Percentiles rank a stretch among this genome's conserved stretches.
These are phyloP conservation scores for Lypha dubia DNA, from an alignment of 2,888 invertebrate species.

Conservation along the genomic window DNA sequence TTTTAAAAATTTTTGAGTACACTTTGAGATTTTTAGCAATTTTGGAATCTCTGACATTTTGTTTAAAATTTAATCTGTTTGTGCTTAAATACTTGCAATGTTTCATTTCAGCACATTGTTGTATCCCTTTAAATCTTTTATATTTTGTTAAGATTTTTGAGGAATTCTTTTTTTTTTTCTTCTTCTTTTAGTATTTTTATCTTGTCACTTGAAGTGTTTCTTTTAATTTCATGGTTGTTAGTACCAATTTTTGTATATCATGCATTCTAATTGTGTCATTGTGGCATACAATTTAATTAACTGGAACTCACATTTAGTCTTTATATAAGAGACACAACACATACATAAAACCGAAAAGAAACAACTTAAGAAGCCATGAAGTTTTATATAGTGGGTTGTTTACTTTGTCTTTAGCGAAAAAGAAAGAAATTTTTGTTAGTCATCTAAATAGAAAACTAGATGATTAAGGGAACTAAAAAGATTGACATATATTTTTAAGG, in stretches of 20 bases:
- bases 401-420: conserved; percentile 20
- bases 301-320: conserved; percentile 65
- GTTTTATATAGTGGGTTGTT: conserved; percentile 20
- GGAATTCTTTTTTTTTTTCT: conserved; percentile 1
- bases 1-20: too few species aligned
- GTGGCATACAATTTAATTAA: conserved; percentile 74
- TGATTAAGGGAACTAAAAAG: not conserved
- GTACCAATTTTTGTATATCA: conserved; percentile 49
- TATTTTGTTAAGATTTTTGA: conserved; percentile 45
- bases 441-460: conserved; percentile 2
- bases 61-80: conserved; percentile 18
- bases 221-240: conserved; percentile 64
- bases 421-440: conserved; percentile 38
- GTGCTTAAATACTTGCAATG: conserved; percentile 46
- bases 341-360: conserved; percentile 22
- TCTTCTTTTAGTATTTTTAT: conserved; percentile 18
- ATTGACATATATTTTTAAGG: not conserved
- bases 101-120: conserved; percentile 24
- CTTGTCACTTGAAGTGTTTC: conserved; percentile 63
- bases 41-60: conserved; percentile 40
- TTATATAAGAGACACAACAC: not conserved
- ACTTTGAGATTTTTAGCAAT: not conserved
- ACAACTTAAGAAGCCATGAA: conserved; percentile 58
- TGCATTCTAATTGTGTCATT: conserved; percentile 73
- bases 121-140: conserved; percentile 49